Evolutionary conservation across 1,140 invertebrate genomes (phyloP), one percentile per base, ranked within the genome.

Genomic region (Pinna nobilis): DNA sequence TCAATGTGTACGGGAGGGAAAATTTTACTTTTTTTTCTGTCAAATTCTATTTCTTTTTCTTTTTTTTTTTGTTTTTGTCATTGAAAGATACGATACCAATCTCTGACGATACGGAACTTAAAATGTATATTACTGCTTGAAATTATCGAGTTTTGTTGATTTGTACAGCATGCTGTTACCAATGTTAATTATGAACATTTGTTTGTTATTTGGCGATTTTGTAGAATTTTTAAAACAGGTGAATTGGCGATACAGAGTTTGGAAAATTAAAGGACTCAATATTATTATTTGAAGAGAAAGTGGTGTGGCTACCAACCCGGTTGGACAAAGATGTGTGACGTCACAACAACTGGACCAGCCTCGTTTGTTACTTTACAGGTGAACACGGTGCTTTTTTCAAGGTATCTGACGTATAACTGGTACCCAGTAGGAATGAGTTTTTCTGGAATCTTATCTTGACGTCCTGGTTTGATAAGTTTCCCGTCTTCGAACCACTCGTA

Each of bases 311-410:
- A 63, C 63, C 41, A 47, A 80, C 78, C 74, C 68, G 70, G 33
- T 23, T 76, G 68, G 6, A 83, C 69, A 47, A 65, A 79, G 15
- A 83, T 69, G 51, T 67, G 47, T 35, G 73, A 69, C 13, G 76
- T 76, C 15, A 78, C 59, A 23, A 57, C 65, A 6, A 73, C 44
- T 7, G 70, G n/a, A 13, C 81, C 81, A 0, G 81, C 81, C 44
- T 32, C 64, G 68, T 83, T 83, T 18, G 67, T 73, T 5, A 83
- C 75, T 2, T 51, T 55, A 66, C 81, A 83, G 2, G 72, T 79
- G 64, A 79, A 83, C 39, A 67, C 76, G n/a, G 73, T 60, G 0
- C 53, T 63, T 9, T 61, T 59, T n/a, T 59, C 39, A 5, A 73
- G 37, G 11, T 50, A 50, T 2, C 61, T 59, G 3, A 83, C 47